Percentiles rank a stretch among this genome's conserved stretches.
Conservation (phyloP, 2,888 invertebrate species). For the Phortica okadai region DNA sequence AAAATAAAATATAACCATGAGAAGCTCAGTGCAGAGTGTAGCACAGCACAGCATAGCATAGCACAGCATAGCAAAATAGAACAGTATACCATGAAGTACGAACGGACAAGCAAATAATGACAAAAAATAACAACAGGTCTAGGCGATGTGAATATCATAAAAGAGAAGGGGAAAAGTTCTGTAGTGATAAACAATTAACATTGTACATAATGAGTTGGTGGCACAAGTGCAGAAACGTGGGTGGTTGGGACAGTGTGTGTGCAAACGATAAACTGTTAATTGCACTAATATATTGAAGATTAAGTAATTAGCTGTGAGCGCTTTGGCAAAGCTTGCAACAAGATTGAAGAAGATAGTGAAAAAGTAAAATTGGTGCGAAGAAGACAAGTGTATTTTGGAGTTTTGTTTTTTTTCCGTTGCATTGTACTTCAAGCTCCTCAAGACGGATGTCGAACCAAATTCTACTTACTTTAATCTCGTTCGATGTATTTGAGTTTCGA, state of each 20-base stretch:
- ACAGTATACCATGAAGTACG: not conserved
- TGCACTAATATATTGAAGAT: constrained; percentile 19
- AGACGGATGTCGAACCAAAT: not conserved
- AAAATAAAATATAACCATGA: constrained; percentile 1
- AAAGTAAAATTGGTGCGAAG: not conserved
- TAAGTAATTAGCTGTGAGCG: constrained; percentile 49
- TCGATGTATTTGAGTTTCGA: constrained; percentile 32
- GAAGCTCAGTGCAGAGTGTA: not conserved
- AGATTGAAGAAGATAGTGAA: not conserved
- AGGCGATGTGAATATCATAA: not conserved
- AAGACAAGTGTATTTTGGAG: no score
- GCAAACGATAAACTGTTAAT: not conserved
- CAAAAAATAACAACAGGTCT: constrained; percentile 14
- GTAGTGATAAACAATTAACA: constrained; percentile 64
- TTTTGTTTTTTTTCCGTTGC: no score
- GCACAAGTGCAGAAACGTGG: not conserved
- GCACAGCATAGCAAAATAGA: constrained; percentile 6
- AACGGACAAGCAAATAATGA: not conserved
- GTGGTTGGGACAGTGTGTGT: not conserved
- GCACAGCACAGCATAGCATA: not conserved
- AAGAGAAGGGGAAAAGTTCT: constrained; percentile 23
- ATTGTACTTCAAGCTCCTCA: no score
- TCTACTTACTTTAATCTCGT: constrained; percentile 57
- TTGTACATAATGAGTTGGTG: constrained; percentile 55
- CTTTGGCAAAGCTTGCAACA: constrained; percentile 37